Percentiles rank a stretch among this genome's conserved stretches.
Evolutionary conservation across 2,113 vertebrate genomes (phyloP).

Genomic region (Irena cyanogastra): DNA sequence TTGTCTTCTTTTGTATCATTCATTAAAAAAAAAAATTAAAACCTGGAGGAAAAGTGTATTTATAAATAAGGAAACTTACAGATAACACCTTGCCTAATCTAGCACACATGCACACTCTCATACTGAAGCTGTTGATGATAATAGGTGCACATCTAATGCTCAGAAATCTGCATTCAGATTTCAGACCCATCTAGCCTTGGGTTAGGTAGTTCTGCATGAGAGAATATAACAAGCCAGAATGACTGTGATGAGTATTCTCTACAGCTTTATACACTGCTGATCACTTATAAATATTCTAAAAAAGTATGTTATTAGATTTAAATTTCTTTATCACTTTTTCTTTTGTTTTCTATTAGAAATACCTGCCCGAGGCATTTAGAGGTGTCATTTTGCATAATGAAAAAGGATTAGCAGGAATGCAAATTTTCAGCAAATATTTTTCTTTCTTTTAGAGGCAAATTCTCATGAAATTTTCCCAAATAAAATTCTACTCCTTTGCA

Average conservation of each 20-base stretch:
- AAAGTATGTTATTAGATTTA: slow-evolving; percentile 45
- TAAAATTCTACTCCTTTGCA: not conserved
- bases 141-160: slow-evolving; percentile 1
- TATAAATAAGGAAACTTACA: slow-evolving; percentile 21
- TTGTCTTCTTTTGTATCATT: not conserved
- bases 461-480: not conserved
- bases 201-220: slow-evolving; percentile 7
- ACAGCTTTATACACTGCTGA: slow-evolving; percentile 16
- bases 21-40: not conserved
- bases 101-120: not conserved
- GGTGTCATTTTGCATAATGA: slow-evolving; percentile 37
- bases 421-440: slow-evolving; percentile 25
- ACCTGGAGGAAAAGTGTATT: not conserved
- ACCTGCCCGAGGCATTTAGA: not conserved
- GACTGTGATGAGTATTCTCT: slow-evolving; percentile 44
- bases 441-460: slow-evolving; percentile 14
- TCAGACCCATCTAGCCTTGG: slow-evolving; percentile 29
- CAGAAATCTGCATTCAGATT: slow-evolving; percentile 34
- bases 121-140: not conserved
- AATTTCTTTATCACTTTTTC: slow-evolving; percentile 55
- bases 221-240: not conserved
- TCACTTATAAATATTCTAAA: slow-evolving; percentile 49
- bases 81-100: not conserved
- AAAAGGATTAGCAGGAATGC: not conserved
- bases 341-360: slow-evolving; percentile 11